Evolutionary conservation across 1,140 invertebrate genomes (phyloP), one percentile per base, ranked within the genome.

Genomic region (Latrodectus geometricus): DNA sequence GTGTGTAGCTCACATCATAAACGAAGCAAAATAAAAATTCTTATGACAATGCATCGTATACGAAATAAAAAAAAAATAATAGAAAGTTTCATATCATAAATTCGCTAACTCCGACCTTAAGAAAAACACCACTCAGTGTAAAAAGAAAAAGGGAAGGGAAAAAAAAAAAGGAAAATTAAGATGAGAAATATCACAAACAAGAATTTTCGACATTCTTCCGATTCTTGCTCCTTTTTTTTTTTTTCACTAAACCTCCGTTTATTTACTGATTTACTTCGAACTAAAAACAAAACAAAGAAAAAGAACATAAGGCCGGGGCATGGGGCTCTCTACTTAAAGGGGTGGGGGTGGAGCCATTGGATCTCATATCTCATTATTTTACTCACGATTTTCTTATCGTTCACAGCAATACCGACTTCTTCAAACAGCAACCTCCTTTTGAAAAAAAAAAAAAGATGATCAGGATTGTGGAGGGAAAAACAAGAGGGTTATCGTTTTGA

Each of bases 341-440:
- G 17, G 8, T 14, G 8, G 17, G 54, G 11, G 54, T 9, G 14
- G 54, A 56, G 14, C 2, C 54, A 61, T 61, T 61, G 11, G 21
- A n/a, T 69, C n/a, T 1, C 66, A 69, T n/a, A 48, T 61, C 54
- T 61, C 75, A 77, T 77, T 77, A 77, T 77, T 77, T 77, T 77
- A 15, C 54, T 77, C 75, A 77, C 75, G 75, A 15, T 20, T 17
- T 77, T 77, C 56, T 77, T 77, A 77, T 77, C 54, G 17, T n/a
- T n/a, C 17, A 69, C 20, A 69, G 12, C 21, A 21, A 69, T 21
- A 17, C 17, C 20, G 9, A 21, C 2, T 69, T 23, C 20, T 20
- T 69, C 68, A 11, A 14, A 61, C 54, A 61, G 17, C 17, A 61
- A 61, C 17, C 54, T 5, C 35, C 35, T 5, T 35, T 5, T 35